Conservation (phyloP, 2,888 invertebrate species). For the Monopis laevigella region DNA sequence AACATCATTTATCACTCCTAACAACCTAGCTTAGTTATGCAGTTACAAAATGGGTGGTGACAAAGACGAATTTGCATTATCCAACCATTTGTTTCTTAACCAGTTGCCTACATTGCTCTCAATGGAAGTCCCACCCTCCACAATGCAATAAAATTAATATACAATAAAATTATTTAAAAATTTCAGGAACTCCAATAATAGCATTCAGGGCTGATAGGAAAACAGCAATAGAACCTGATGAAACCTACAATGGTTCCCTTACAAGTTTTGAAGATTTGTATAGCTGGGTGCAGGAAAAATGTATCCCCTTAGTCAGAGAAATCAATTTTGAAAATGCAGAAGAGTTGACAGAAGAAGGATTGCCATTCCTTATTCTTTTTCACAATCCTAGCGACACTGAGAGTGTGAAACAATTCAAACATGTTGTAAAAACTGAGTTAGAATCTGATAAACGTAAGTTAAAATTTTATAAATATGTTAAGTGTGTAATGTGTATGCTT, state of each 20-base stretch:
- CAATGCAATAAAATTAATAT: too few relatives aligned
- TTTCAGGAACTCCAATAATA: constrained; percentile 77
- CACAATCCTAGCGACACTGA: constrained; percentile 84
- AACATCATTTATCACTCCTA: too few relatives aligned
- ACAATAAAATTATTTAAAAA: too few relatives aligned
- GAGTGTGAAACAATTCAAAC: constrained; percentile 86
- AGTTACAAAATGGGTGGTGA: too few relatives aligned
- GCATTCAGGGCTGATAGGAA: constrained; percentile 85
- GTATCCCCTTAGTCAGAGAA: constrained; percentile 96
- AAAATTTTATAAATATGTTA: too few relatives aligned
- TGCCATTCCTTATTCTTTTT: constrained; percentile 98
- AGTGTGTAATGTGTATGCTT: too few relatives aligned
- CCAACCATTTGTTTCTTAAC: too few relatives aligned
- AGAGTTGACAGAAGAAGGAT: constrained; percentile 96
- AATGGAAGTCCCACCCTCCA: too few relatives aligned
- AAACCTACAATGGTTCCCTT: constrained; percentile 81
- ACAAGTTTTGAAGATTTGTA: constrained; percentile 85
- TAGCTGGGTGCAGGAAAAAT: constrained; percentile 91
- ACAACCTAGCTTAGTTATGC: too few relatives aligned
- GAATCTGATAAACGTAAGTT: constrained; percentile 91
- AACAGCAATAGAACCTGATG: constrained; percentile 82
- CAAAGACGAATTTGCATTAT: too few relatives aligned
- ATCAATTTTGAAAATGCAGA: constrained; percentile 99
- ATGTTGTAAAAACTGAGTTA: constrained; percentile 80
- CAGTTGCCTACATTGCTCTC: too few relatives aligned